Evolutionary conservation across 2,888 invertebrate genomes (phyloP).

Genomic region (Lissonota sp.): DNA sequence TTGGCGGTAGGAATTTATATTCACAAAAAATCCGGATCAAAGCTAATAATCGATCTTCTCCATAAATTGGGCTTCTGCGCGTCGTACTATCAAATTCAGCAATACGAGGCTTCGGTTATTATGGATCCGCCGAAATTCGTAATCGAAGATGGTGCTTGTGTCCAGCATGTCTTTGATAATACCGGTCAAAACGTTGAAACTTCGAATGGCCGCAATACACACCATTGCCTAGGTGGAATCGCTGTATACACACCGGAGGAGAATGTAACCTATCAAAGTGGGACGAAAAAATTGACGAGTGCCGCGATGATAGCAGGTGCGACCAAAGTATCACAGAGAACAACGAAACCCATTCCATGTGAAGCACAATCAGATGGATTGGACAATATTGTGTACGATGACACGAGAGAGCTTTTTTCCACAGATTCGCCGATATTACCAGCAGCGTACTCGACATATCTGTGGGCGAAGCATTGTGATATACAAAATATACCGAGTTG

Average conservation of each 20-base stretch:
- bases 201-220: constrained; percentile 44
- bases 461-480: constrained; percentile 45
- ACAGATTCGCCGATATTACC: constrained; percentile 32
- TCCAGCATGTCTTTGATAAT: constrained; percentile 62
- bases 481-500: constrained; percentile 44
- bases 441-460: constrained; percentile 40
- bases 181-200: constrained; percentile 64
- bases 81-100: constrained; percentile 38
- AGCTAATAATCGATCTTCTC: constrained; percentile 52
- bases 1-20: constrained; percentile 51
- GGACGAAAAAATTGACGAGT: constrained; percentile 17
- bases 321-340: constrained; percentile 5
- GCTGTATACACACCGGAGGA: constrained; percentile 52
- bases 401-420: constrained; percentile 21
- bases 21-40: constrained; percentile 49
- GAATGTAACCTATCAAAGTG: constrained; percentile 45
- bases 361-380: constrained; percentile 10
- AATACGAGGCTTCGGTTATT: constrained; percentile 24
- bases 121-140: constrained; percentile 25
- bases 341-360: neutral
- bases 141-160: constrained; percentile 22
- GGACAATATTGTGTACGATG: constrained; percentile 15
- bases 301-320: neutral
- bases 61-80: constrained; percentile 49
- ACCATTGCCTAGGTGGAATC: constrained; percentile 53